Evolutionary conservation across 2,797 vertebrate genomes (phyloP).

Genomic region (Sylvilagus floridanus): DNA sequence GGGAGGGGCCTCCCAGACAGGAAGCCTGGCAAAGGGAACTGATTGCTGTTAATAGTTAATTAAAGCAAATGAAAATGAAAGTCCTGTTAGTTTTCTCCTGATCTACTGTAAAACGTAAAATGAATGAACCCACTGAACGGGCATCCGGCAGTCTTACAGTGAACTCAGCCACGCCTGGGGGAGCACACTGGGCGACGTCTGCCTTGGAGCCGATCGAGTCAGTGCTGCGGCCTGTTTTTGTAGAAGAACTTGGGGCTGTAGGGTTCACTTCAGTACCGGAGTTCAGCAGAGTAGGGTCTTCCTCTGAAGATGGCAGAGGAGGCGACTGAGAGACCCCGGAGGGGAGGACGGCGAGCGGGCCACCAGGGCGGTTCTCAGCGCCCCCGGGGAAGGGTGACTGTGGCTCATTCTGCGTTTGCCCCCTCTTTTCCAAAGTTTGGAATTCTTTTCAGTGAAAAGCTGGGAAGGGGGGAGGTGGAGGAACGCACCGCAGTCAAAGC

Average conservation of each 20-base stretch:
- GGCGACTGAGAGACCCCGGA: not conserved
- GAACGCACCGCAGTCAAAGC: not conserved
- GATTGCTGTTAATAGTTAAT: not conserved
- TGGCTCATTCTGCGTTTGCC: not conserved
- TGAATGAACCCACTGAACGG: not conserved
- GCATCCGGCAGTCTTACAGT: not conserved
- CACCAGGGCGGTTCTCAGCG: not conserved
- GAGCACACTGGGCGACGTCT: not conserved
- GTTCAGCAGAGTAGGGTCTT: not conserved
- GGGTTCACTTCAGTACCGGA: not conserved
- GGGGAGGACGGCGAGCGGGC: rapidly evolving
- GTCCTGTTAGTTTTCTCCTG: not conserved
- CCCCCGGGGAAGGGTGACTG: not conserved
- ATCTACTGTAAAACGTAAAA: not conserved
- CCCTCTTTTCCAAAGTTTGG: not conserved
- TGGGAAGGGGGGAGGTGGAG: not conserved
- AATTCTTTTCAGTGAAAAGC: not conserved
- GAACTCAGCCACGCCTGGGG: not conserved
- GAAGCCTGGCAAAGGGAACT: not conserved
- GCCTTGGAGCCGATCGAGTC: not conserved
- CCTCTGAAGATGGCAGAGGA: rapidly evolving
- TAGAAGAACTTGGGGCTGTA: not conserved
- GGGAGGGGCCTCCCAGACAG: not conserved
- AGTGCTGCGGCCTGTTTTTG: not conserved
- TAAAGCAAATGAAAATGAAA: not conserved